Evolutionary conservation across 2,888 invertebrate genomes (phyloP).

Genomic region (Ophion costatus): DNA sequence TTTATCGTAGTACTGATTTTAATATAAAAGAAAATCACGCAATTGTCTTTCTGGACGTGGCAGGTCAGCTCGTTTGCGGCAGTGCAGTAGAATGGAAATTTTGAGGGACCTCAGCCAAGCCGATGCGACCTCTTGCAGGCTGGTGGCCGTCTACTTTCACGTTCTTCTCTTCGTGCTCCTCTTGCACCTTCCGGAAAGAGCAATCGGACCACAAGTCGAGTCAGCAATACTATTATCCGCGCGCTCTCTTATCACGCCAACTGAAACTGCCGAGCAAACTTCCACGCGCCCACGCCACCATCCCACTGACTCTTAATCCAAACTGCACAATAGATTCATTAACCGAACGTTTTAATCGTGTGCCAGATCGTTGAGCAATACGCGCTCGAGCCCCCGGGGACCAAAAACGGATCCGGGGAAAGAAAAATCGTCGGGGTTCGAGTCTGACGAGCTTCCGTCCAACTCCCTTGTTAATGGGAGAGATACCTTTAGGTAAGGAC

Average conservation of each 20-base stretch:
- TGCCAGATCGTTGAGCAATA: conserved; percentile 38
- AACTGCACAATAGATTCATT: conserved; percentile 67
- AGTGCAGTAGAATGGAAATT: conserved; percentile 72
- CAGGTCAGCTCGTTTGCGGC: conserved; percentile 70
- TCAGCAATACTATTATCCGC: conserved; percentile 75
- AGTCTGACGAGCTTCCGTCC: background rate
- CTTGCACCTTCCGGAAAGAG: conserved; percentile 24
- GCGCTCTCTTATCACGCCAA: conserved; percentile 71
- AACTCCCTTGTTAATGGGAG: no score
- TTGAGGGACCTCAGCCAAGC: conserved; percentile 53
- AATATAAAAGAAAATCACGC: background rate
- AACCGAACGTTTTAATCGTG: conserved; percentile 61
- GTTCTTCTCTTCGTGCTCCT: conserved; percentile 15
- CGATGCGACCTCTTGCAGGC: conserved; percentile 46
- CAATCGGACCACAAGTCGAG: conserved; percentile 69
- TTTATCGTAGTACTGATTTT: background rate
- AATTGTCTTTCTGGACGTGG: background rate
- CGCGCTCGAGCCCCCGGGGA: background rate
- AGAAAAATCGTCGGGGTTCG: background rate
- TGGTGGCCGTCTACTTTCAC: conserved; percentile 24
- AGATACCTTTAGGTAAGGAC: no score
- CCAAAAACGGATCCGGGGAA: background rate
- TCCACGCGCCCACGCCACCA: conserved; percentile 40
- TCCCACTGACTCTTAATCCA: conserved; percentile 60
- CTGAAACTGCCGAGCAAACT: conserved; percentile 63